Percentiles rank a stretch among this genome's conserved stretches.
phyloP scores from a whole-genome alignment of 2,113 vertebrate species.

The Gymnorhina tibicen region DNA sequence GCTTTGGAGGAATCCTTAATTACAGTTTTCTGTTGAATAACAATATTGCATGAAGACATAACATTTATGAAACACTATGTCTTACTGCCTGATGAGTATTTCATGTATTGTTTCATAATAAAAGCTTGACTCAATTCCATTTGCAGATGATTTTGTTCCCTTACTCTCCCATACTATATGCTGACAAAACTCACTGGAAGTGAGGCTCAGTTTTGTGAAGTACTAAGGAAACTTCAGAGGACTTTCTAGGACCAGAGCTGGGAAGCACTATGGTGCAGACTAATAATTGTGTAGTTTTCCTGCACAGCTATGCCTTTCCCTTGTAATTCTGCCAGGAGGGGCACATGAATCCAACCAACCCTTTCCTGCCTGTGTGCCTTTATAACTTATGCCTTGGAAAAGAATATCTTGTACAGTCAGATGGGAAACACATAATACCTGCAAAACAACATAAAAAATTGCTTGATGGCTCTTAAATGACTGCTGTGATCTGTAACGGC shows the following conservation, averaged over 20 bases:
- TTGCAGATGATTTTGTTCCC: not conserved
- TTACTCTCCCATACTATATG: not conserved
- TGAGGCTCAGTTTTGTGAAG: not conserved
- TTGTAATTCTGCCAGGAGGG: not conserved
- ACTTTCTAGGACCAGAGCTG: not conserved
- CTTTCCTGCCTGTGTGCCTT: not conserved
- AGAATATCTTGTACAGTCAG: not conserved
- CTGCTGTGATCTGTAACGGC: not conserved
- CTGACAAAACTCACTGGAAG: not conserved
- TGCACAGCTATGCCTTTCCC: not conserved
- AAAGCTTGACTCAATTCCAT: not conserved
- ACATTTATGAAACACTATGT: not conserved
- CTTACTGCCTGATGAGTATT: not conserved
- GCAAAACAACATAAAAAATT: not conserved
- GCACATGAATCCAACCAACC: not conserved
- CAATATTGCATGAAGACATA: not conserved
- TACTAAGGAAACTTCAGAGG: not conserved
- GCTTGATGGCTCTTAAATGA: not conserved
- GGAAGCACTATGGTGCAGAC: not conserved
- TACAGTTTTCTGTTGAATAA: not conserved
- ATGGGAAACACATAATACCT: not conserved
- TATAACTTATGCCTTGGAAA: not conserved
- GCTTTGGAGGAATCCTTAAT: not conserved
- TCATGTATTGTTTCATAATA: conserved; percentile 9
- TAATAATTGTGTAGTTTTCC: not conserved